Base-by-base conservation (phyloP, 1,140 invertebrate species). In the Latrodectus geometricus region DNA sequence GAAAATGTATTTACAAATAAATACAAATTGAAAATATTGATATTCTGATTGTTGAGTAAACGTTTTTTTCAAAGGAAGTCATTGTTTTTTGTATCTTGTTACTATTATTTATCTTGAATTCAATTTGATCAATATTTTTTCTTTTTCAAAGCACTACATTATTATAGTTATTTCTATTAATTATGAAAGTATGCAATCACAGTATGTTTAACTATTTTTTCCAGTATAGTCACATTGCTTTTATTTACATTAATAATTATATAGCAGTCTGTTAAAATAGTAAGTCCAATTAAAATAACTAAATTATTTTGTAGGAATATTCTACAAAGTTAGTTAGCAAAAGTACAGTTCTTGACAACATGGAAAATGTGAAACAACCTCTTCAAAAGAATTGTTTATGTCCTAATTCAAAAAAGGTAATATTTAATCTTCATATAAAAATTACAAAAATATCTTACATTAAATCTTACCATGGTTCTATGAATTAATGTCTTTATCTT, bases 361-460 rank as follows among this genome's bases (percentile, higher is more conserved):
- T 97, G 96, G 95, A 96, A 89, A 90, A 93, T 90, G 94, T 97
- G 65, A 91, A 92, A 76, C 94, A 95, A 90, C 92, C 93, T 50
- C 91, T 92, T 52, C 88, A 89, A 35, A 68, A 88, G 50, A 89
- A 89, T 56, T 89, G 88, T 52, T 48, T 73, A 9, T 89, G 88
- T 70, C n/a, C 69, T 52, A 48, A 80, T 15, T n/a, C 23, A 70
- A 23, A 80, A 68, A 79, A 80, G 50, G 82, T 78, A 72, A 21
- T 65, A 66, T 20, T 9, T 8, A 14, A n/a, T n/a, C n/a, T n/a
- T n/a, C 7, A 52, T 69, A 11, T 80, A 20, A 21, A 8, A 69
- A 80, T 21, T 52, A 66, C 11, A 78, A 20, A 2, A 49, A 49
- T 17, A 50, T 23, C n/a, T 17, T 0, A 20, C 50, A 14, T 73